Evolutionary conservation across 2,888 invertebrate genomes (phyloP).

Genomic region (Caenorhabditis wallacei): DNA sequence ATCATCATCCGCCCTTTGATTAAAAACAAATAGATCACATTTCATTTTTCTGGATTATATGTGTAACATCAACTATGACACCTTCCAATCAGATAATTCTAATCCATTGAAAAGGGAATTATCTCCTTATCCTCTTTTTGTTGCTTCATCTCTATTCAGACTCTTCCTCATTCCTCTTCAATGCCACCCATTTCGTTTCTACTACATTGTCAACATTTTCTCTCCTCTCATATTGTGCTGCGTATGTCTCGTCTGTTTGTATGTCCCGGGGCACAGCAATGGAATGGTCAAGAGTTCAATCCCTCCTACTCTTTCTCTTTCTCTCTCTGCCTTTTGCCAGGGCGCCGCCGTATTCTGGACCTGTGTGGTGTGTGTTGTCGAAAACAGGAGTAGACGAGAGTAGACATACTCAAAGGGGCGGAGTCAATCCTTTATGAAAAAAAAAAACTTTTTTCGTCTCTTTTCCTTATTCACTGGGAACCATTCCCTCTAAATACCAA

Average conservation of each 20-base stretch:
- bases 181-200: conserved; percentile 25
- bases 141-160: background rate
- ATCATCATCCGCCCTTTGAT: conserved; percentile 18
- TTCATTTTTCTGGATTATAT: conserved; percentile 18
- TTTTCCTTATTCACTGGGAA: background rate
- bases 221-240: conserved; percentile 15
- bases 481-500: conserved; percentile 9
- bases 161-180: background rate
- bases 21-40: conserved; percentile 36
- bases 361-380: conserved; percentile 32
- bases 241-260: conserved; percentile 30
- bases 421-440: conserved; percentile 15
- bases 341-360: conserved; percentile 10
- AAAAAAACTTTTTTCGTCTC: background rate
- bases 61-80: background rate
- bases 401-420: conserved; percentile 27
- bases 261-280: background rate
- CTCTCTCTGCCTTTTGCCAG: too few species aligned
- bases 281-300: conserved; percentile 54
- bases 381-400: conserved; percentile 23
- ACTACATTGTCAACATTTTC: conserved; percentile 28
- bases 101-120: background rate
- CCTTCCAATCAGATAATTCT: background rate
- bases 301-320: conserved; percentile 26
- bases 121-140: background rate